Base-by-base conservation (phyloP, 1,140 invertebrate species). In the Saccostrea echinata region DNA sequence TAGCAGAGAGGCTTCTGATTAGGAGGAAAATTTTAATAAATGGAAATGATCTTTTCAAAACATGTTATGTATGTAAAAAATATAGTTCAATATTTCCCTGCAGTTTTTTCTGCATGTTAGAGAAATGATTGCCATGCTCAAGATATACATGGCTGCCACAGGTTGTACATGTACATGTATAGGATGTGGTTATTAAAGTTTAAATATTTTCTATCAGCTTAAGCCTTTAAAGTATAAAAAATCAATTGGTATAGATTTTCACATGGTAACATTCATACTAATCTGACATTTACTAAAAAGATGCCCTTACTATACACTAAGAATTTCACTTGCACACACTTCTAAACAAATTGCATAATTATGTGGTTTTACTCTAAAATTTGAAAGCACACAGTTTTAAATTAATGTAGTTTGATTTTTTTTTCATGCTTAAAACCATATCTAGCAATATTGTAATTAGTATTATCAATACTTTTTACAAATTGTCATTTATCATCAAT, bases 131-230 rank as follows among this genome's bases (percentile, higher is more conserved):
- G 27, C 68, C 24, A 16, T 71, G 64, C 13, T 30, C 27, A 30
- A 61, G 27, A 16, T 76, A 33, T 76, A 76, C 68, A 11, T 30
- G 68, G 68, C 68, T 76, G 68, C 68, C 68, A 76, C 68, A 76
- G 68, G 68, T 76, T 76, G 13, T 27, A 76, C 4, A 57, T 16
- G 55, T 4, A 18, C 6, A 57, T n/a, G 55, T 16, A 57, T 6
- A 21, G 55, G 16, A 21, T 21, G 43, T 43, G 11, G 0, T 4
- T 43, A 9, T 4, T 43, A 0, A 43, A 43, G 43, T 6, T 8
- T 18, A 61, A n/a, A 61, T 61, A 61, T 18, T 18, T 61, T 21
- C 0, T 6, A 18, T 61, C 55, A 43, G 43, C 9, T 43, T 43
- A 3, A 6, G 9, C 43, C 4, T 43, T 43, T n/a, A n/a, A n/a